phyloP scores from a whole-genome alignment of 2,888 invertebrate genomes.

The Syrphus vitripennis region DNA sequence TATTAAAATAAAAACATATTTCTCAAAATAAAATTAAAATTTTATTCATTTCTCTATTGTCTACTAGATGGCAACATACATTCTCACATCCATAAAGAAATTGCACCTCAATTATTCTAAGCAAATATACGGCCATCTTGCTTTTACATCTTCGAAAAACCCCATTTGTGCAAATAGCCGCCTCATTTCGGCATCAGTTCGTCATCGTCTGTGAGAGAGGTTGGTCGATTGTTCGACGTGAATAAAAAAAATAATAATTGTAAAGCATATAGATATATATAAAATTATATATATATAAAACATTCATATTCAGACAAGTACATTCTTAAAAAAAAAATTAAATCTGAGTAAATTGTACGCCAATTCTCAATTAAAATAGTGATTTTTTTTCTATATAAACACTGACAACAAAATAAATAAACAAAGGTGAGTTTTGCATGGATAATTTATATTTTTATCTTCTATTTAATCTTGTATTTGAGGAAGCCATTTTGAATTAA shows the following conservation, averaged over 20 bases:
- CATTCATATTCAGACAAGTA: constrained; percentile 50
- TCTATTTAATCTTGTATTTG: background rate
- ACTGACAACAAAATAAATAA: constrained; percentile 23
- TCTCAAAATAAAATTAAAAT: no score
- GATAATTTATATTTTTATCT: background rate
- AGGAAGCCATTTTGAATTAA: constrained; percentile 18
- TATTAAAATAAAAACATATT: no score
- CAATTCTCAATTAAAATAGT: constrained; percentile 28
- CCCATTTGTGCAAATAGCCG: constrained; percentile 42
- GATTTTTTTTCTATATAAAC: constrained; percentile 11
- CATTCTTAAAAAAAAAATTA: background rate
- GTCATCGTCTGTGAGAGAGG: constrained; percentile 52
- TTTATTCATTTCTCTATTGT: no score
- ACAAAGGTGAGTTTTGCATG: constrained; percentile 53
- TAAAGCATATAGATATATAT: background rate
- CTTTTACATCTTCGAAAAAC: constrained; percentile 34
- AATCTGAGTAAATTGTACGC: constrained; percentile 57
- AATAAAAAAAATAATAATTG: background rate
- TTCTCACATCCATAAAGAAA: background rate
- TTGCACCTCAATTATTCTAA: constrained; percentile 24
- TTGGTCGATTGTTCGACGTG: constrained; percentile 54
- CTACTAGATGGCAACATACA: background rate
- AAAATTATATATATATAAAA: background rate
- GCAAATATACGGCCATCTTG: constrained; percentile 18
- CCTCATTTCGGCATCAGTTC: constrained; percentile 68